A percentile compares a stretch with the other conserved stretches of the same genome.
Conservation (phyloP, 2,113 vertebrate species). For the Tyrannus savana region DNA sequence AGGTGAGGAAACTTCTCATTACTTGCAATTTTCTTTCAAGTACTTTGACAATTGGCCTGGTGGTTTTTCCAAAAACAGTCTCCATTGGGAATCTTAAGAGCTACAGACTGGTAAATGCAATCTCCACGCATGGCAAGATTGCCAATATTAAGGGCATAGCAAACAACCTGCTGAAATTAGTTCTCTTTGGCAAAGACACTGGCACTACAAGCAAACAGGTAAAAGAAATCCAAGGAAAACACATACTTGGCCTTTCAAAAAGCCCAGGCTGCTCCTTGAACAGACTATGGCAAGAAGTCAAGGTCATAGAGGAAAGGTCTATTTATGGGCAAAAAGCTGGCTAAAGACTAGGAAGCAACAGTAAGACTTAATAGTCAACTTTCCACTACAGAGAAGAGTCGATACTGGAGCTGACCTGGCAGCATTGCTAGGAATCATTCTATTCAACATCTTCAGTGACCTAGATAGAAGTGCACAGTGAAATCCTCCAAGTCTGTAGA, state of each 20-base stretch:
- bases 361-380: background rate
- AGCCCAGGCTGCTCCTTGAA: background rate
- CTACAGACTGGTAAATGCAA: background rate
- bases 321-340: background rate
- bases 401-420: background rate
- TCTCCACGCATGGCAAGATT: background rate
- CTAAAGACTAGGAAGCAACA: background rate
- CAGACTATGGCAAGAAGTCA: background rate
- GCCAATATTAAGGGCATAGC: background rate
- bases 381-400: background rate
- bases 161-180: background rate
- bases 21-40: background rate
- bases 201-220: background rate
- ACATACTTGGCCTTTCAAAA: background rate
- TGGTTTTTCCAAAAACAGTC: background rate
- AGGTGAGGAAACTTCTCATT: background rate
- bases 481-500: background rate
- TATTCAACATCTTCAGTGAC: conserved; percentile 17
- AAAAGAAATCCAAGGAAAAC: conserved; percentile 8
- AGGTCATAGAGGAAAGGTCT: background rate
- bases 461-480: background rate
- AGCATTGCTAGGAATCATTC: background rate
- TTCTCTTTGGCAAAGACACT: background rate
- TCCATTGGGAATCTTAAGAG: background rate
- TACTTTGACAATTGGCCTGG: background rate